Percentiles rank a stretch among this genome's conserved stretches.
Evolutionary conservation across 2,888 invertebrate species (phyloP).

Genomic region (Eupithecia centaureata): DNA sequence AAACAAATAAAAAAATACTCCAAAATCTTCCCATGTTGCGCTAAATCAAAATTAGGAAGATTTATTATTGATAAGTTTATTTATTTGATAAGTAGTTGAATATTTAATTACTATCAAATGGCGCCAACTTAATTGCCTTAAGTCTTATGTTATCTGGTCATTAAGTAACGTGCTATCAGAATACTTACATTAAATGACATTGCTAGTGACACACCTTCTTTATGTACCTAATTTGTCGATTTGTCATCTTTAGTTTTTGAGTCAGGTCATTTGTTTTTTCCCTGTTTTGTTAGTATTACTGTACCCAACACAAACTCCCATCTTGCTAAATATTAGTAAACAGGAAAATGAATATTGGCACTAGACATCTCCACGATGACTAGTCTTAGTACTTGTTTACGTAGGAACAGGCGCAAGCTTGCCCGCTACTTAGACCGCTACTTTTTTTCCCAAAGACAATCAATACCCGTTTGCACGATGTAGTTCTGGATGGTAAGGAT

Average conservation of each 20-base stretch:
- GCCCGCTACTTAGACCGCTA: too few relatives aligned
- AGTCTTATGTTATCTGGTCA: neutral
- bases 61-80: too few relatives aligned
- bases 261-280: neutral
- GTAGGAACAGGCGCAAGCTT: too few relatives aligned
- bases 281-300: neutral
- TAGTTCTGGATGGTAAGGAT: too few relatives aligned
- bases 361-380: too few relatives aligned
- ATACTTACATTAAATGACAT: neutral
- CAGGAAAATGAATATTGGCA: conserved; percentile 1
- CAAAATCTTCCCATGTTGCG: too few relatives aligned
- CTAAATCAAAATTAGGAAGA: too few relatives aligned
- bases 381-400: too few relatives aligned
- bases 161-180: neutral
- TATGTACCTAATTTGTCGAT: neutral
- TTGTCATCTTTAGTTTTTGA: neutral
- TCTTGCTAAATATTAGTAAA: neutral
- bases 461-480: too few relatives aligned
- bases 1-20: too few relatives aligned
- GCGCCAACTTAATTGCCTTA: neutral
- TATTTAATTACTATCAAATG: neutral
- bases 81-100: too few relatives aligned
- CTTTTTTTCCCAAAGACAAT: too few relatives aligned
- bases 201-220: neutral
- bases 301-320: neutral